Percentiles rank a stretch among this genome's conserved stretches.
Evolutionary conservation across 2,797 vertebrate genomes (phyloP).

Genomic region (Heterohyrax brucei): DNA sequence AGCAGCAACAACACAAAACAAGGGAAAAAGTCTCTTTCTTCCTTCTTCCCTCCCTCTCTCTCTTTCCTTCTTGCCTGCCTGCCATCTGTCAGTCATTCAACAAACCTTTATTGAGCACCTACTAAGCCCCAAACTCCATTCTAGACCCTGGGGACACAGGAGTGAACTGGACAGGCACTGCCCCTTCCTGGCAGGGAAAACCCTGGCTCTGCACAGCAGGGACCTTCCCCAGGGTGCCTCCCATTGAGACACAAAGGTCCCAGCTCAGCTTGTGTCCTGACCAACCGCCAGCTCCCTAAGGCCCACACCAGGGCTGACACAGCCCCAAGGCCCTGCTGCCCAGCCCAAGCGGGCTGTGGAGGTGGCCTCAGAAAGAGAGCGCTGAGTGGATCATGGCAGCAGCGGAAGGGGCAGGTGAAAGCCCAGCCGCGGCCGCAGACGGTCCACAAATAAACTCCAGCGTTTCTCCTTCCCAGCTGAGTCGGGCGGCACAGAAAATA

Average conservation of each 20-base stretch:
- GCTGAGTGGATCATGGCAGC: accelerated
- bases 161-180: background rate
- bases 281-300: background rate
- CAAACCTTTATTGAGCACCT: background rate
- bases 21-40: background rate
- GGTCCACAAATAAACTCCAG: slow-evolving; percentile 68
- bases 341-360: background rate
- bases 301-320: background rate
- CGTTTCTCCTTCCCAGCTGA: slow-evolving; percentile 57
- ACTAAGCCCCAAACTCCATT: accelerated
- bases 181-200: accelerated
- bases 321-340: too few relatives aligned
- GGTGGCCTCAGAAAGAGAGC: accelerated
- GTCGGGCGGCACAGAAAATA: slow-evolving; percentile 80
- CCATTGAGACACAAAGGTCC: background rate
- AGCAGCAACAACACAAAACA: background rate
- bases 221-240: background rate
- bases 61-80: too few relatives aligned
- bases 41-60: background rate
- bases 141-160: background rate
- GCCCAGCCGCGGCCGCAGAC: slow-evolving; percentile 11
- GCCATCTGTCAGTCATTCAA: background rate
- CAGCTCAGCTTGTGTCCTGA: accelerated
- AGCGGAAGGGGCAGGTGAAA: background rate
- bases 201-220: background rate